A percentile compares a stretch with the other conserved stretches of the same genome.
phyloP scores from a whole-genome alignment of 1,140 invertebrate species.

The Heliconius congener region DNA sequence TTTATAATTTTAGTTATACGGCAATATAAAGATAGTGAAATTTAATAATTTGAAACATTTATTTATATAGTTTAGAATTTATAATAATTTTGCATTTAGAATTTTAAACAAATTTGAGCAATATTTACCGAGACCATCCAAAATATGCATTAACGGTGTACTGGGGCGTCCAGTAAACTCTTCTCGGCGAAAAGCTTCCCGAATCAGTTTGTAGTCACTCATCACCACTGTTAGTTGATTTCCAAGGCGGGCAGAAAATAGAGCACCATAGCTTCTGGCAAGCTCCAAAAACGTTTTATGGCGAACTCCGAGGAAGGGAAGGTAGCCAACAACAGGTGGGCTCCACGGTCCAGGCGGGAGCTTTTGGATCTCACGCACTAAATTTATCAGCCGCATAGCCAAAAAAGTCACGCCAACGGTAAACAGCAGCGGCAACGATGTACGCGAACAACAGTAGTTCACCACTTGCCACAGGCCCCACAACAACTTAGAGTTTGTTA shows the following conservation, averaged over 20 bases:
- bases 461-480: slow-evolving; percentile 69
- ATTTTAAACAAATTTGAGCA: not conserved
- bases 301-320: slow-evolving; percentile 89
- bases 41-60: not conserved
- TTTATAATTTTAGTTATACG: not conserved
- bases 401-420: slow-evolving; percentile 71
- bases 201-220: slow-evolving; percentile 91
- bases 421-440: slow-evolving; percentile 78
- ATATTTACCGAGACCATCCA: slow-evolving; percentile 93
- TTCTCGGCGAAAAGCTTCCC: slow-evolving; percentile 91
- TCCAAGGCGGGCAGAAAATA: slow-evolving; percentile 91
- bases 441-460: slow-evolving; percentile 64
- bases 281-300: slow-evolving; percentile 90
- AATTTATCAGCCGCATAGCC: slow-evolving; percentile 82
- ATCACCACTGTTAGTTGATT: slow-evolving; percentile 91
- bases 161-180: slow-evolving; percentile 93
- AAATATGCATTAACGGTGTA: slow-evolving; percentile 91
- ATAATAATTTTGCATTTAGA: too few species aligned
- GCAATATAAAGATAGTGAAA: not conserved
- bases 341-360: slow-evolving; percentile 94
- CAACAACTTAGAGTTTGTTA: slow-evolving; percentile 69
- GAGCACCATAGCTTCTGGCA: slow-evolving; percentile 88
- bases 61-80: too few species aligned
- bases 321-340: slow-evolving; percentile 90
- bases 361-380: slow-evolving; percentile 81